Evolutionary conservation across 1,140 invertebrate genomes (phyloP), one percentile per base, ranked within the genome.

Genomic region (Procambarus virginalis): DNA sequence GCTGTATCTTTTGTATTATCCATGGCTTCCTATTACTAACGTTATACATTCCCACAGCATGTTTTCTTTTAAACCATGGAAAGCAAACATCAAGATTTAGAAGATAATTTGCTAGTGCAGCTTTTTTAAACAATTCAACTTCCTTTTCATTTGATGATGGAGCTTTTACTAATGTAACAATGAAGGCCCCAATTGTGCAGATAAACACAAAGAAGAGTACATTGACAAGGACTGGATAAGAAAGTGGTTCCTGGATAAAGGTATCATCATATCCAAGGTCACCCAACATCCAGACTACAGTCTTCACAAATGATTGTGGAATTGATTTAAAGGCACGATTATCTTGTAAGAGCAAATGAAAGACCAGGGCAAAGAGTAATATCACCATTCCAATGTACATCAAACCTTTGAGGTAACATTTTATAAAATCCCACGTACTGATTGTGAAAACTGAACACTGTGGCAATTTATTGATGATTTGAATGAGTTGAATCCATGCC

Each of bases 171-270:
- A 90, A 60, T 17, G 84, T 90, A n/a, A 90, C 75, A 46, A 92
- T 83, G 49, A 90, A 84, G 3, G 78, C 88, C 2, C 68, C 70
- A 49, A 92, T 75, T 78, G 83, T 81, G 22, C 83, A 81, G 1
- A 92, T 81, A 68, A 92, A 86, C 10, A 90, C n/a, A 5, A 92
- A 49, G 68, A 90, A 92, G 49, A 92, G 60, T 22, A 70, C n/a
- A 77, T 86, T 92, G 3, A 79, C 75, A 58, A 89, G 77, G 12
- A 82, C 17, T 3, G 86, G 87, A 51, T 90, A 92, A 58, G 58
- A 17, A 34, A 84, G 51, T 34, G 70, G 51, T 14, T 86, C 75
- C 12, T 49, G n/a, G 46, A 91, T 46, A 45, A 92, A 92, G 6
- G 79, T 90, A 22, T 90, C 88, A 58, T 92, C 80, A 58, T 92